Conservation (phyloP, 2,888 invertebrate species). For the Caenorhabditis sp. region DNA sequence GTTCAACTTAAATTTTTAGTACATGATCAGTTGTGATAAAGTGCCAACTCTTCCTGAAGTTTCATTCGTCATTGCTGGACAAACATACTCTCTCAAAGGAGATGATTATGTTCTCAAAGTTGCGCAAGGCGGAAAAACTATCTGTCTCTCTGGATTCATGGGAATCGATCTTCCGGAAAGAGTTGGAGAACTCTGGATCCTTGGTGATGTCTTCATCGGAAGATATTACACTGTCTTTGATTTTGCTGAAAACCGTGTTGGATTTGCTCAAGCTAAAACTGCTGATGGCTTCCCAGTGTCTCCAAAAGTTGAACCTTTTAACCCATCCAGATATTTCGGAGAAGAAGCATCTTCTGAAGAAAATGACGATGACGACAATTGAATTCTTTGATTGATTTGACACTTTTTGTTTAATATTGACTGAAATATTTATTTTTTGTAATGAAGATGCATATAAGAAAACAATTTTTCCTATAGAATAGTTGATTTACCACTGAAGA, state of each 20-base stretch:
- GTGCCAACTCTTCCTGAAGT: slow-evolving; percentile 85
- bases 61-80: slow-evolving; percentile 81
- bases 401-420: neutral
- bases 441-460: no score
- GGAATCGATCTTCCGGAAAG: slow-evolving; percentile 94
- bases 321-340: neutral
- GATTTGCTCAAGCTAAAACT: slow-evolving; percentile 67
- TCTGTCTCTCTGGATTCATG: slow-evolving; percentile 95
- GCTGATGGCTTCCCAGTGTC: slow-evolving; percentile 35
- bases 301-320: slow-evolving; percentile 7
- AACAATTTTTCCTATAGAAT: no score
- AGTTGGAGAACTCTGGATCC: slow-evolving; percentile 89
- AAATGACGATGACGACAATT: neutral
- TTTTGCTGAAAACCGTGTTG: slow-evolving; percentile 65
- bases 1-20: slow-evolving; percentile 72
- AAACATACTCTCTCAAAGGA: slow-evolving; percentile 79
- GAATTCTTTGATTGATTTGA: neutral
- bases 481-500: no score
- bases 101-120: slow-evolving; percentile 88
- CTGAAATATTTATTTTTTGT: neutral
- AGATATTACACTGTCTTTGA: slow-evolving; percentile 70
- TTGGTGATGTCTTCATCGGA: slow-evolving; percentile 92
- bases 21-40: slow-evolving; percentile 81
- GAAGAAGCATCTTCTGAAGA: neutral
- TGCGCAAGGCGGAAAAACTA: slow-evolving; percentile 83